Evolutionary conservation across 1,140 invertebrate genomes (phyloP).

Genomic region (Epicauta chinensis): DNA sequence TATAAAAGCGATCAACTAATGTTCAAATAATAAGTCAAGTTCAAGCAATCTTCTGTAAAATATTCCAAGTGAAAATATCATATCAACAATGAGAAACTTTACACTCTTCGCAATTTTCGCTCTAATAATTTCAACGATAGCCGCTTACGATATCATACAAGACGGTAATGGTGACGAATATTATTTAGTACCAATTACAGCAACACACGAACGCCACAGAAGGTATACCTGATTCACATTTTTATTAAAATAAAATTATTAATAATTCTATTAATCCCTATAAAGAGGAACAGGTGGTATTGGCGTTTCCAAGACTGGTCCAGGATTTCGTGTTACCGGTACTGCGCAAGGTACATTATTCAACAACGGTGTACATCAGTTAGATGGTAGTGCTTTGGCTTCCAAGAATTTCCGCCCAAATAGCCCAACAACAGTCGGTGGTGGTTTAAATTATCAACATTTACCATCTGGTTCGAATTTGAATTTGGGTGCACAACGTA

Average conservation of each 20-base stretch:
- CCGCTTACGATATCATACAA: slow-evolving; percentile 3
- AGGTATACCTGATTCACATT: no score
- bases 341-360: slow-evolving; percentile 18
- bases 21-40: not conserved
- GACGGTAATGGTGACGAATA: slow-evolving; percentile 2
- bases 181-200: not conserved
- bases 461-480: no score
- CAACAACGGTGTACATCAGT: slow-evolving; percentile 12
- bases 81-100: no score
- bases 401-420: slow-evolving; percentile 18
- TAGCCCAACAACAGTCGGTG: slow-evolving; percentile 14
- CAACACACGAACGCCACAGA: not conserved
- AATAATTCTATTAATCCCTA: no score
- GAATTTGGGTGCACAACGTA: no score
- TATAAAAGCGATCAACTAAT: no score
- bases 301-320: slow-evolving; percentile 4
- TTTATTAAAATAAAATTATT: no score
- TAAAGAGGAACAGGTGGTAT: slow-evolving; percentile 25
- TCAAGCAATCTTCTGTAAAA: no score
- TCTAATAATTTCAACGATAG: no score
- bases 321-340: slow-evolving; percentile 5
- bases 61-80: no score
- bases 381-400: slow-evolving; percentile 13
- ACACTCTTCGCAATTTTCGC: no score
- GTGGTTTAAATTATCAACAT: no score